Evolutionary conservation across 2,888 invertebrate species (phyloP).

Genomic region (Sinelater perroti): DNA sequence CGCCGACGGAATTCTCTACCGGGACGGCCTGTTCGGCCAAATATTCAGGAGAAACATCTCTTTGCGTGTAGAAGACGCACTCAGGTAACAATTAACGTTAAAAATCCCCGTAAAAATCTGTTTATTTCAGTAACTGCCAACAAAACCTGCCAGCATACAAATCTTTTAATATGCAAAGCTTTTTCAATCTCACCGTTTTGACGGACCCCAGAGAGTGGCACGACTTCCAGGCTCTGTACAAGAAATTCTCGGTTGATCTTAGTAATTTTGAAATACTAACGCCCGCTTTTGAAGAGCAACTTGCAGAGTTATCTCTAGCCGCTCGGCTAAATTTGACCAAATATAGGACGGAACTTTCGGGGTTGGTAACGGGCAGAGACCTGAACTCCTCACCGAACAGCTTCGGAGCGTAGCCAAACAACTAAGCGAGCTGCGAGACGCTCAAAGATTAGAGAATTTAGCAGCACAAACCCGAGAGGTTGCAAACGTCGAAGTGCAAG

Average conservation of each 20-base stretch:
- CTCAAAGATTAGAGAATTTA: slow-evolving; percentile 77
- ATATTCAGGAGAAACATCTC: slow-evolving; percentile 66
- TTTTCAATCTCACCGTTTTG: slow-evolving; percentile 74
- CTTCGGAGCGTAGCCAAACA: slow-evolving; percentile 70
- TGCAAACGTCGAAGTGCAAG: slow-evolving; percentile 71
- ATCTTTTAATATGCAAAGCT: slow-evolving; percentile 75
- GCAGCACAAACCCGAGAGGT: slow-evolving; percentile 72
- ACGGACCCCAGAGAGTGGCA: slow-evolving; percentile 73
- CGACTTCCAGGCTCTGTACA: slow-evolving; percentile 65
- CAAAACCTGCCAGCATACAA: slow-evolving; percentile 76
- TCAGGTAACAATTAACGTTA: slow-evolving; percentile 58
- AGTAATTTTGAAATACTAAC: slow-evolving; percentile 68
- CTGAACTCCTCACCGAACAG: slow-evolving; percentile 71
- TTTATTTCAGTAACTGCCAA: slow-evolving; percentile 68
- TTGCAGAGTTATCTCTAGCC: slow-evolving; percentile 67
- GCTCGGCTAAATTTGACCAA: slow-evolving; percentile 69
- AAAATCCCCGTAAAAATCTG: neutral
- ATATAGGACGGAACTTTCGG: slow-evolving; percentile 66
- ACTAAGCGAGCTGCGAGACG: slow-evolving; percentile 74
- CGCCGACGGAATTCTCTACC: slow-evolving; percentile 69
- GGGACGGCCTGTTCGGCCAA: slow-evolving; percentile 65
- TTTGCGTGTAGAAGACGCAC: slow-evolving; percentile 64
- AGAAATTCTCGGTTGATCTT: slow-evolving; percentile 64
- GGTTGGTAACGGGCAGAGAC: slow-evolving; percentile 70
- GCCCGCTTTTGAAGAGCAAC: slow-evolving; percentile 65